Base-by-base conservation (phyloP, 2,797 vertebrate species). In the Alexandromys oeconomus region DNA sequence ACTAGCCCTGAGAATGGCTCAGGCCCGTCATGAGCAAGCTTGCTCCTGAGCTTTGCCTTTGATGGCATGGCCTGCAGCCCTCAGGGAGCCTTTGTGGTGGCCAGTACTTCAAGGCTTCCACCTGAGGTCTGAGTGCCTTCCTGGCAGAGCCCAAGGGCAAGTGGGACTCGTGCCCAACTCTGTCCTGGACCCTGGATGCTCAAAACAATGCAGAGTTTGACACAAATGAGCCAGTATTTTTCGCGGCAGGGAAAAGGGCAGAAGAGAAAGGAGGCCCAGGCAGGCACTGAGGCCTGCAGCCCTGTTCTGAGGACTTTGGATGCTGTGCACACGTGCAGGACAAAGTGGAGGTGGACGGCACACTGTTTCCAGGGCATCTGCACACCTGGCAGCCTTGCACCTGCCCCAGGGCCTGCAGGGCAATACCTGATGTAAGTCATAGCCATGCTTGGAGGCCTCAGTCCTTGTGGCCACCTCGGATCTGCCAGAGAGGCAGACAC, bases 71-170 rank as follows among this genome's bases (percentile, higher is more conserved):
- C 54, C 88, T 59, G 6, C 63, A 9, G 48, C 91, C 90, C 61
- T 11, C 84, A 65, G 76, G 94, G 89, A 73, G 88, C 65, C 92
- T 95, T 92, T 94, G 93, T 95, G 1, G 1, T 3, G 40, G 89
- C 69, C 29, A 3, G 59, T 0, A 48, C 93, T 5, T 0, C 0
- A 40, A 8, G 61, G 80, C 29, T 37, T 31, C 89, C 67, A 29
- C 31, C 27, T 59, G 96, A 82, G 96, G n/a, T 27, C 89, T 80
- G 67, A 96, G 95, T 78, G 88, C 96, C 91, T 96, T 96, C 69
- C 82, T 97, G 96, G 97, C 93, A 74, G 46, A 48, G 29, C 25
- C 46, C 46, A 29, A 77, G 76, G 43, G 40, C 76, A 77, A 48
- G 46, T 77, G 43, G 76, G 76, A 48, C 71, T 74, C 3, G 15